Evolutionary conservation across 2,888 invertebrate species (phyloP), one percentile per base, ranked within the genome.

Genomic region (Lissocephala sabroskyi): DNA sequence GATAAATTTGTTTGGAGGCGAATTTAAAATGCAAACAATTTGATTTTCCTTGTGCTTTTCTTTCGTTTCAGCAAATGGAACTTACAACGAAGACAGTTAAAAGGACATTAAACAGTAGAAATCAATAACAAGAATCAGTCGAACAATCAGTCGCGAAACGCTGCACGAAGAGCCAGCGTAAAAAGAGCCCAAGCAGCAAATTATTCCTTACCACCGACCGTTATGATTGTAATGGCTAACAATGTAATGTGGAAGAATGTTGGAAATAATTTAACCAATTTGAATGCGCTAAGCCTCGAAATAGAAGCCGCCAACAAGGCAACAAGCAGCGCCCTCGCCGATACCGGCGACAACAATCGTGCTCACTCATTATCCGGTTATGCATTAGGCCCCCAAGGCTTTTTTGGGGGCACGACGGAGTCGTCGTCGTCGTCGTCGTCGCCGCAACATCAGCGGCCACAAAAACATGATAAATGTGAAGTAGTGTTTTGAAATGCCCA

Each of bases 141-240:
- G 28, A 49, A 50, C 19, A 13, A 10, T 28, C 41, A 26, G 11
- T 11, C 19, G 26, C 16, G 14, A 2, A 35, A 16, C 13, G 17
- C 35, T 16, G 14, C 13, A 33, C 41, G 32, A 18, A 43, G 19
- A 35, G 30, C 30, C n/a, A 13, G 11, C 13, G 30, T 13, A 32
- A 41, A 45, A 43, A 26, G 29, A 35, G n/a, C 43, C 45, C n/a
- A n/a, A n/a, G 61, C 36, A 49, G 45, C 50, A 32, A 41, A 42
- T 45, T 49, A 52, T 49, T 45, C 41, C 28, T 47, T 52, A 56
- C 43, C 57, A 61, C 58, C 52, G 59, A 10, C 54, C 79, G 84
- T 84, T 73, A 84, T 84, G 84, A 81, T 83, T 70, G 79, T 84
- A 68, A 84, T 84, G 84, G 84, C 84, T 80, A 71, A 84, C 78